Conservation (phyloP, 2,888 invertebrate species). For the Cyaniris semiargus region DNA sequence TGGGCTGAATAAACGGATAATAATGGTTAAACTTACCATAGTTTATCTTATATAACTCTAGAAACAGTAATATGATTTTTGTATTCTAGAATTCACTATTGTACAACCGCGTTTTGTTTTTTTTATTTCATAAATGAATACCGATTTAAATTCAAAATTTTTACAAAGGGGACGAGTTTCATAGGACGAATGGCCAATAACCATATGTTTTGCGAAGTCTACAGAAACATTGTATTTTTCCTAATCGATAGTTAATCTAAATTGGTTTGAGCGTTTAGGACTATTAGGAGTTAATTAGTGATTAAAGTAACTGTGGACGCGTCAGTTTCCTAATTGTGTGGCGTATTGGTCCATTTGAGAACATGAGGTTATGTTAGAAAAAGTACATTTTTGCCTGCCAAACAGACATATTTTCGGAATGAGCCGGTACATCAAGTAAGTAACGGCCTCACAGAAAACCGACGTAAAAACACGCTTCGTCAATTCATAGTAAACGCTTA, state of each 20-base stretch:
- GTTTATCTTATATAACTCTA: background rate
- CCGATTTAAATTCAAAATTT: background rate
- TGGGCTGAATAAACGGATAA: background rate
- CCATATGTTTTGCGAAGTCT: background rate
- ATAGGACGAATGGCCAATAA: background rate
- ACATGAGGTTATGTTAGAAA: background rate
- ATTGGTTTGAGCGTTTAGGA: background rate
- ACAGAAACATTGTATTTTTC: background rate
- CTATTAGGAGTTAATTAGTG: conserved; percentile 9
- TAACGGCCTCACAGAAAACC: no score
- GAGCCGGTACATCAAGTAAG: no score
- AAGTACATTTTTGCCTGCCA: background rate
- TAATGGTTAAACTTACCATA: background rate
- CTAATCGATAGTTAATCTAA: background rate
- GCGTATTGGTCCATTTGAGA: background rate
- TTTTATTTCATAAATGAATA: background rate
- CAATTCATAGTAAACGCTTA: no score
- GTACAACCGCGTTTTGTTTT: background rate
- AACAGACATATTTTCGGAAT: no score
- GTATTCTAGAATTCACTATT: conserved; percentile 1
- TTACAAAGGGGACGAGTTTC: background rate
- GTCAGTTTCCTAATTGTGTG: conserved; percentile 8
- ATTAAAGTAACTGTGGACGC: background rate
- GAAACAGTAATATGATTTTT: background rate
- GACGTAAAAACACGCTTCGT: no score